Base-by-base conservation (phyloP, 2,113 vertebrate species). In the Garra rufa region DNA sequence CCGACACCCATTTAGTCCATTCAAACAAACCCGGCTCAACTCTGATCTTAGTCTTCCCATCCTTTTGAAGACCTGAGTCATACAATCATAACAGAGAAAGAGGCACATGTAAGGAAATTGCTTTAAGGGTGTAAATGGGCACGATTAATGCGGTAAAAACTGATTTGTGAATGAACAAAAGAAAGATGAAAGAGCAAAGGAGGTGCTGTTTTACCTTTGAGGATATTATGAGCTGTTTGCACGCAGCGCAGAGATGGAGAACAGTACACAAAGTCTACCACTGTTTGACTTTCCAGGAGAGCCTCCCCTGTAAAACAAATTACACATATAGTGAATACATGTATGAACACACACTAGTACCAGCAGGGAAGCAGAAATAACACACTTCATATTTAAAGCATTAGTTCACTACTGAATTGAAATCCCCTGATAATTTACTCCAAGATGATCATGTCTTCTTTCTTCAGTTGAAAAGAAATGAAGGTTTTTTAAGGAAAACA, bases 1-100 rank as follows among this genome's bases (percentile, higher is more conserved):
- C 98, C 2, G 97, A 92, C 46, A 99, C 97, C 98, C 98, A 99
- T 91, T 99, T 99, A 48, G 98, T 99, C 98, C 98, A 99, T 86
- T 99, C 98, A 88, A 99, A 99, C 81, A 99, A 90, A 43, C 98
- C 98, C 0, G 98, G 98, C 91, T 99, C 98, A 3, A 99, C 90
- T 0, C 97, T 94, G 77, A 99, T 97, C 89, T 96, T 99, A 88
- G 96, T 94, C 87, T 94, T 96, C 83, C 95, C 97, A 19, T 98
- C 98, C 91, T 96, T 96, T 83, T 99, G 97, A 88, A 99, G 96
- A 77, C 98, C 98, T 99, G 90, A 34, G 28, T 48, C 24, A 83
- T 1, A 59, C 4, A 59, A 15, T 69, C 46, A 67, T 61, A 44
- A 78, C 14, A 17, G 4, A 30, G 21, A 59, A 30, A 50, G 76